Base-by-base conservation (phyloP, 2,888 invertebrate genomes). In the Andrena dorsata region DNA sequence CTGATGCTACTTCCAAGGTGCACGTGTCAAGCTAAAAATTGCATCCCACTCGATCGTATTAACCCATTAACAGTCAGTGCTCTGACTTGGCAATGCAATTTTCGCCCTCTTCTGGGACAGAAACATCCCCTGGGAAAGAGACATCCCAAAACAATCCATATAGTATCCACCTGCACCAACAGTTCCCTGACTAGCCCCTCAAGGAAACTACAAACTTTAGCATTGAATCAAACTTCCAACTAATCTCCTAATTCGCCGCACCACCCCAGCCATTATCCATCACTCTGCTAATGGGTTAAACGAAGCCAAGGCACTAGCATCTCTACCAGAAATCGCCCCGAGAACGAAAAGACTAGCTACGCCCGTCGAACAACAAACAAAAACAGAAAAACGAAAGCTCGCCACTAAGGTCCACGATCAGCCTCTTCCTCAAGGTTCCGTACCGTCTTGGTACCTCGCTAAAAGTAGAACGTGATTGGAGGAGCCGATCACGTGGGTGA, bases 381-480 rank as follows among this genome's bases (percentile, higher is more conserved):
- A n/a, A 1, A 13, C 0, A n/a, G 20, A 2, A 69, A 70, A 64
- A 30, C 56, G 76, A 41, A 74, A 80, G 68, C 69, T 76, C 23
- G 58, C 51, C 26, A 23, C 74, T 65, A 63, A 49, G 35, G 7
- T 72, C 64, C 72, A 80, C 10, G 72, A 66, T 49, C 60, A 75
- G 53, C 49, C 72, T 61, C 47, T 53, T 74, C 60, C 35, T 53
- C 65, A 83, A 72, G 61, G 68, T 82, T 87, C 82, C 93, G 91
- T 93, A 93, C 93, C 93, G 86, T 93, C 92, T 93, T 93, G 94
- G 90, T 94, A 94, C 92, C 94, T 92, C 90, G 92, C 90, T 89
- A 94, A 91, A 78, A 93, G 92, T 73, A 94, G 91, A 64, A 90
- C 93, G 88, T 91, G 91, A 90, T 92, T 92, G 74, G 93, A 91